Percentiles rank a stretch among this genome's conserved stretches.
Evolutionary conservation across 1,140 invertebrate genomes (phyloP).

Genomic region (Drepana arcuata): DNA sequence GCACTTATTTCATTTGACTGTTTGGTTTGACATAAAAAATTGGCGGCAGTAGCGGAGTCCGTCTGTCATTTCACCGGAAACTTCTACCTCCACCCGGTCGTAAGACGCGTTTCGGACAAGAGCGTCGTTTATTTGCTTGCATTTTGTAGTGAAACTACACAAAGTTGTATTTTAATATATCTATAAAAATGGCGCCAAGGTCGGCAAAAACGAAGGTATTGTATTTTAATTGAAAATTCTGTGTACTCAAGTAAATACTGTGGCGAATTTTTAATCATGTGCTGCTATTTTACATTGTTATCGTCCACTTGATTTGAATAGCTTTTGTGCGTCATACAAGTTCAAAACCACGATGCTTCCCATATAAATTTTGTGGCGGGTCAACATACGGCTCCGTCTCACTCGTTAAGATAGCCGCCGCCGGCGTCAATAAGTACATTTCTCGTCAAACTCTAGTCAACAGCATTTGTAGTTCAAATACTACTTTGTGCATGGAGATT

Average conservation of each 20-base stretch:
- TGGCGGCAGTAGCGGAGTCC: constrained; percentile 39
- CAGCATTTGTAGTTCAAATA: too few relatives aligned
- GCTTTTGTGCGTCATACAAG: not conserved
- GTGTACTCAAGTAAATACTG: too few relatives aligned
- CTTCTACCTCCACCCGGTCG: constrained; percentile 38
- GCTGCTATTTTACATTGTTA: constrained; percentile 40
- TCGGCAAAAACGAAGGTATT: constrained; percentile 49
- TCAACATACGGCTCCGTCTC: too few relatives aligned
- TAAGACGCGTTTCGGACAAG: constrained; percentile 32
- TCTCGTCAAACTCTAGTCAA: too few relatives aligned
- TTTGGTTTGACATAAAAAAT: constrained; percentile 31
- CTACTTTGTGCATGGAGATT: too few relatives aligned
- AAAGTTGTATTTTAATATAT: not conserved
- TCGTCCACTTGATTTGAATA: constrained; percentile 8
- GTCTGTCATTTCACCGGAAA: constrained; percentile 57
- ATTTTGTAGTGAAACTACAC: constrained; percentile 24
- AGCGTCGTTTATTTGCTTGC: constrained; percentile 27
- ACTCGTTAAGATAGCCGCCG: too few relatives aligned
- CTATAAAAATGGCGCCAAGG: constrained; percentile 48
- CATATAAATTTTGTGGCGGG: too few relatives aligned
- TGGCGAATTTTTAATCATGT: too few relatives aligned
- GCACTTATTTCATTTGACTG: too few relatives aligned
- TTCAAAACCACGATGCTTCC: not conserved
- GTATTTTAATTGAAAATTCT: constrained; percentile 10
- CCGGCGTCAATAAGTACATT: too few relatives aligned